These are phyloP conservation scores for Eudemis profundana DNA, from an alignment of 2,888 invertebrate species.

Conservation along the genomic window DNA sequence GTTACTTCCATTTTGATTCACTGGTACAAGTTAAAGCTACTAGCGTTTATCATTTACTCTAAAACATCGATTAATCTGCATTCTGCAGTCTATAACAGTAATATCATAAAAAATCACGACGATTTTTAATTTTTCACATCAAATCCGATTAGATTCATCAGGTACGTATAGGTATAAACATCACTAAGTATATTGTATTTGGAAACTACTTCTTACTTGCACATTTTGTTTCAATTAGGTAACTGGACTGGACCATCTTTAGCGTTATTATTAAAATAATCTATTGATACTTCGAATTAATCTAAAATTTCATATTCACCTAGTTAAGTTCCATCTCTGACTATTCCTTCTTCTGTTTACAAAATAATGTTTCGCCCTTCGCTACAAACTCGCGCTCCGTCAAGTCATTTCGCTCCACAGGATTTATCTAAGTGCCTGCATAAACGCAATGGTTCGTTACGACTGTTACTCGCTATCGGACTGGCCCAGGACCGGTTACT, in stretches of 20 bases:
- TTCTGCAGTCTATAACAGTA: too few relatives aligned
- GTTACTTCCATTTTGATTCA: conserved; percentile 14
- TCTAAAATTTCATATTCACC: too few relatives aligned
- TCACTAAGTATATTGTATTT: too few relatives aligned
- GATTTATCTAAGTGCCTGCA: conserved; percentile 72
- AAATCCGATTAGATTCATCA: too few relatives aligned
- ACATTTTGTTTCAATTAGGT: too few relatives aligned
- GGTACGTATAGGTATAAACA: too few relatives aligned
- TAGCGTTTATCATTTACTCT: not conserved
- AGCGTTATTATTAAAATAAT: too few relatives aligned
- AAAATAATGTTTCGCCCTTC: conserved; percentile 1
- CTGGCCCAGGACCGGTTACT: conserved; percentile 53
- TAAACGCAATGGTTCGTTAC: conserved; percentile 60
- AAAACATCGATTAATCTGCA: not conserved
- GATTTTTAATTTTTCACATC: too few relatives aligned
- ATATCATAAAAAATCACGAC: too few relatives aligned
- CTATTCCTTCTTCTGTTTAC: not conserved
- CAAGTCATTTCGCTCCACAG: conserved; percentile 41
- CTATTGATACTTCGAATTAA: too few relatives aligned
- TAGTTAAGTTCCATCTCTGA: not conserved
- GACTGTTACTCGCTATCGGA: conserved; percentile 33
- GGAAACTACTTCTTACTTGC: too few relatives aligned
- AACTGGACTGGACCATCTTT: too few relatives aligned
- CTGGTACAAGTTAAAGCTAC: not conserved
- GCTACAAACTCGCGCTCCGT: conserved; percentile 47